Percentiles rank a stretch among this genome's conserved stretches.
Evolutionary conservation across 35 echinoderm and acorn worm genomes (phyloP).

Genomic region (Nesometra sesokonis): DNA sequence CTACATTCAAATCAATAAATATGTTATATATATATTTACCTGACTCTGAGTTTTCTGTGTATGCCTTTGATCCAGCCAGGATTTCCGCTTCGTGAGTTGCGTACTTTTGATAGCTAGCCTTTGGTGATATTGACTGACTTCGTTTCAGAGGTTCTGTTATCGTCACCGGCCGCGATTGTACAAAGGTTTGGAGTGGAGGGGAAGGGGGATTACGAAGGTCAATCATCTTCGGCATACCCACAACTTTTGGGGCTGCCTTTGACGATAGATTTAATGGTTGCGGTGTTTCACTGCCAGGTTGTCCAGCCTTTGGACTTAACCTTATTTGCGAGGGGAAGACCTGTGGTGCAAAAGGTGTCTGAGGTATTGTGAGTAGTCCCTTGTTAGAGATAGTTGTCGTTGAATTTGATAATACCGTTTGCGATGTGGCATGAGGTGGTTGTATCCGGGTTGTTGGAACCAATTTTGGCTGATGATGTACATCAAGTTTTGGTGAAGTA

Average conservation of each 20-base stretch:
- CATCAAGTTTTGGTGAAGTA: conserved; percentile 30
- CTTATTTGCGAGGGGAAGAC: conserved; percentile 41
- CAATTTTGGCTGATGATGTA: conserved; percentile 16
- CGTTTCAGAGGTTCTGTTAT: conserved; percentile 80
- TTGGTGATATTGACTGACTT: conserved; percentile 86
- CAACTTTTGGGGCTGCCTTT: conserved; percentile 15
- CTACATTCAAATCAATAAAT: too few species aligned
- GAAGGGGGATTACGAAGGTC: conserved; percentile 1
- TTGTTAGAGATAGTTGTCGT: conserved; percentile 16
- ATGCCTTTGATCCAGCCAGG: not conserved
- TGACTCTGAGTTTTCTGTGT: not conserved
- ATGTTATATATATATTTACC: not conserved
- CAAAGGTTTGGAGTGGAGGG: conserved; percentile 19
- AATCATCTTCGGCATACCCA: not conserved
- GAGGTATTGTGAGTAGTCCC: conserved; percentile 60
- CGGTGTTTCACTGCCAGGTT: conserved; percentile 19
- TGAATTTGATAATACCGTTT: not conserved
- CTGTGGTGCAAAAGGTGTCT: conserved; percentile 54
- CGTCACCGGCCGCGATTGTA: conserved; percentile 42
- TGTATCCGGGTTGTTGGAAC: not conserved
- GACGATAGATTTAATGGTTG: conserved; percentile 58
- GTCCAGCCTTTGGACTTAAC: conserved; percentile 26
- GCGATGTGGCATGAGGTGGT: not conserved
- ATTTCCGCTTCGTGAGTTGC: conserved; percentile 82
- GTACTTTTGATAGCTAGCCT: conserved; percentile 94